Evolutionary conservation across 1,140 invertebrate species (phyloP), one percentile per base, ranked within the genome.

Genomic region (Calosoma granatense): DNA sequence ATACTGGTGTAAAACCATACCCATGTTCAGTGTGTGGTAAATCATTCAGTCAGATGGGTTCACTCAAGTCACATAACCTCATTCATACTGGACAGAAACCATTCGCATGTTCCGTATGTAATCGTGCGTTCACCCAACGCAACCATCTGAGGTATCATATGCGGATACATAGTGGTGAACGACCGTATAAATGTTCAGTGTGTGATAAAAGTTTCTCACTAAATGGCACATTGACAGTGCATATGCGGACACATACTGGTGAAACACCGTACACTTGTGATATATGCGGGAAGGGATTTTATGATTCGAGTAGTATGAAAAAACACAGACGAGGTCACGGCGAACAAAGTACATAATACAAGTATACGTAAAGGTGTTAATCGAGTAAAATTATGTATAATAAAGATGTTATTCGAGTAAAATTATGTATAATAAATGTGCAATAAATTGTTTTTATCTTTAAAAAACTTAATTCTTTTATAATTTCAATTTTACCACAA

Each of bases 61-160:
- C 63, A 36, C 54, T 64, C 20, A 57, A 60, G 22, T 61, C 57
- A 36, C 63, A 64, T 52, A 39, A 12, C 4, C 15, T 47, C 6
- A 70, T 70, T 41, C 77, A 80, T 64, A 77, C 74, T 6, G 76
- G 76, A 58, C 74, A 78, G 57, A 75, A 72, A 58, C 76, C 76
- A 12, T 72, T 72, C 57, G 60, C 67, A 20, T 77, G 74, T 63
- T 58, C 66, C 1, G 58, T 72, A n/a, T 79, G 76, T 36, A 56
- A 59, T 15, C 62, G 61, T 26, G 56, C 58, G 11, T 64, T 64
- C 52, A 60, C 64, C 1, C 60, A 65, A 57, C 51, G 59, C 47
- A 58, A 58, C 22, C 63, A 64, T 39, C 54, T 64, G 22, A 57
- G 57, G 22, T 61, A 60, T 23, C 63, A 64, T 52, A 52, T 58